A percentile compares a stretch with the other conserved stretches of the same genome.
Evolutionary conservation across 2,113 vertebrate species (phyloP).

Genomic region (Gymnogyps californianus): DNA sequence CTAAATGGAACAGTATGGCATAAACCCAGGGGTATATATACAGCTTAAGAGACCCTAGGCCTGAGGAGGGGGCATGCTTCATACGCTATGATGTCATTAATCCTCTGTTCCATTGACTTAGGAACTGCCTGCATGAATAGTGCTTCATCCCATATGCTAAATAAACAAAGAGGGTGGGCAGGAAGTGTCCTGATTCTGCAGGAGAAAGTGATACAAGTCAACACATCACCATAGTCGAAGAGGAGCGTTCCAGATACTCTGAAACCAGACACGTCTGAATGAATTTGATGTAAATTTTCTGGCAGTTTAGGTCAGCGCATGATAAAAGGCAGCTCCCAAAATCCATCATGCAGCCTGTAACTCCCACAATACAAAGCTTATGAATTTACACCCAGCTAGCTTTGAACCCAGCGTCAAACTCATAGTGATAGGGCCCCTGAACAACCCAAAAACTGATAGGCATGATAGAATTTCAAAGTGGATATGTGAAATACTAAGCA

Average conservation of each 20-base stretch:
- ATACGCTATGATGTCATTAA: not conserved
- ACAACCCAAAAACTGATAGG: not conserved
- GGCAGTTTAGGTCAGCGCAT: not conserved
- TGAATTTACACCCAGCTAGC: not conserved
- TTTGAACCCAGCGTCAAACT: not conserved
- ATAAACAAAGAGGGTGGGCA: not conserved
- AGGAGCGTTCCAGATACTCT: not conserved
- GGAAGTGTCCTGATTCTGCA: not conserved
- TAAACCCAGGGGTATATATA: not conserved
- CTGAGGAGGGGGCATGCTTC: not conserved
- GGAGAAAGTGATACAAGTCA: not conserved
- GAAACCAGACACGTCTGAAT: not conserved
- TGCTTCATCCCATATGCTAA: not conserved
- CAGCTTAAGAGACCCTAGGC: not conserved
- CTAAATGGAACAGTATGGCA: not conserved
- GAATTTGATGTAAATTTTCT: not conserved
- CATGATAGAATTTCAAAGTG: not conserved
- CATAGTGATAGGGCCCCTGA: not conserved
- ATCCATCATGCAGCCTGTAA: not conserved
- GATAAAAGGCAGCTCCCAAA: not conserved
- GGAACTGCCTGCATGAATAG: not conserved
- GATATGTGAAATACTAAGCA: not conserved
- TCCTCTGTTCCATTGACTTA: not conserved
- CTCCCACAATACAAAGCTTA: not conserved
- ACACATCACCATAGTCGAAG: not conserved